Conservation (phyloP, 2,888 invertebrate genomes). For the Galerucella calmariensis region DNA sequence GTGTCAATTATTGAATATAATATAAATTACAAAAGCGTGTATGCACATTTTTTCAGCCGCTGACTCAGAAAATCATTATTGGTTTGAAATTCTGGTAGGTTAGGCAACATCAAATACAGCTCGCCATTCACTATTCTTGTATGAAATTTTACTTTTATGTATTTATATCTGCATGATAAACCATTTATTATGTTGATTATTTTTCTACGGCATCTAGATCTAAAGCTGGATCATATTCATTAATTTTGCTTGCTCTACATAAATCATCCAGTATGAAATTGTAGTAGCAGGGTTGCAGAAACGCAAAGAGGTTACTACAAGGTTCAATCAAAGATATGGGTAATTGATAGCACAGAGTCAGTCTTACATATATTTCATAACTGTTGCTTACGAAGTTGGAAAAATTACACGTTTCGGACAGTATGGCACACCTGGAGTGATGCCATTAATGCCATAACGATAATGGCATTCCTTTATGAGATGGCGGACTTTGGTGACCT, state of each 20-base stretch:
- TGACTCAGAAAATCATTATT: no score
- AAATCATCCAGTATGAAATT: slow-evolving; percentile 61
- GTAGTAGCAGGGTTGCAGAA: slow-evolving; percentile 52
- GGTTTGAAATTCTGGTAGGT: background rate
- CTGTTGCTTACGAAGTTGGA: no score
- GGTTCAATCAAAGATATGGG: background rate
- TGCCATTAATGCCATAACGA: no score
- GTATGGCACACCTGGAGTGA: no score
- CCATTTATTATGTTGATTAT: background rate
- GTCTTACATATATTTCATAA: background rate
- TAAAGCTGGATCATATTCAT: slow-evolving; percentile 21
- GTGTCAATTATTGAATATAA: no score
- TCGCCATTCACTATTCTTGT: background rate
- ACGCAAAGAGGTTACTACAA: slow-evolving; percentile 18
- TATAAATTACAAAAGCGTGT: no score
- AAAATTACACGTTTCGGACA: no score
- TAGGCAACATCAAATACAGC: background rate
- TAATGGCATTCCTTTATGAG: no score
- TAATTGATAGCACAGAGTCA: slow-evolving; percentile 17
- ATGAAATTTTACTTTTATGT: background rate
- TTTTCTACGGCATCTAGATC: background rate
- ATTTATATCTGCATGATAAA: background rate
- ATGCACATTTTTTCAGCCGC: no score
- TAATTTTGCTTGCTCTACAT: slow-evolving; percentile 58
- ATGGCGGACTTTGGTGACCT: no score